phyloP scores from a whole-genome alignment of 1,140 invertebrate genomes.

The Macrocentrus cingulum region DNA sequence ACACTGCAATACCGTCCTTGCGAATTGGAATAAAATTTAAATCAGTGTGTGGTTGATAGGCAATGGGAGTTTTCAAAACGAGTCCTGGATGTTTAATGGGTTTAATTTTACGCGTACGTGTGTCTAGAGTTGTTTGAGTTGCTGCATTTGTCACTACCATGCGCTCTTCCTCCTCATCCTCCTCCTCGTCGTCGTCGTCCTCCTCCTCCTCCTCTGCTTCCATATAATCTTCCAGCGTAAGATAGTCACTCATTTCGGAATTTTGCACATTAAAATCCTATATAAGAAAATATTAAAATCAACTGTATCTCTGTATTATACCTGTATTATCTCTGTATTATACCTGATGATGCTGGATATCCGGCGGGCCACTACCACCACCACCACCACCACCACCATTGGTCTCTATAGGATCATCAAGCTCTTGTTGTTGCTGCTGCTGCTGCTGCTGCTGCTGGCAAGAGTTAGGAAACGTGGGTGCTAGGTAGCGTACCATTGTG shows the following conservation, averaged over 20 bases:
- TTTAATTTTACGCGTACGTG: constrained; percentile 68
- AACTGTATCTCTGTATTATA: constrained; percentile 8
- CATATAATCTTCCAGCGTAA: constrained; percentile 56
- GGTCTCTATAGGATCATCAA: constrained; percentile 55
- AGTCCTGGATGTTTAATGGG: constrained; percentile 75
- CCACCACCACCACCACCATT: constrained; percentile 47
- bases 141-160: constrained; percentile 60
- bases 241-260: constrained; percentile 49
- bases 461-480: constrained; percentile 48
- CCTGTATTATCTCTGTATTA: too few species aligned
- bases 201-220: constrained; percentile 54
- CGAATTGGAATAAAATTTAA: constrained; percentile 77
- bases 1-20: constrained; percentile 84
- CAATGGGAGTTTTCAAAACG: constrained; percentile 76
- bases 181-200: background rate
- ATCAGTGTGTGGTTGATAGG: constrained; percentile 78
- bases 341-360: too few species aligned
- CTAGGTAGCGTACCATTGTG: constrained; percentile 59
- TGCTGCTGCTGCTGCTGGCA: too few species aligned
- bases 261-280: constrained; percentile 50
- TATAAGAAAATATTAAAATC: constrained; percentile 16
- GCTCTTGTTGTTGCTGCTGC: constrained; percentile 53
- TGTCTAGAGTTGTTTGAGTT: constrained; percentile 61
- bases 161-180: constrained; percentile 45
- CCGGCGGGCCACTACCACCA: too few species aligned